Conservation (phyloP, 2,888 invertebrate species). For the Xanthia icteritia region DNA sequence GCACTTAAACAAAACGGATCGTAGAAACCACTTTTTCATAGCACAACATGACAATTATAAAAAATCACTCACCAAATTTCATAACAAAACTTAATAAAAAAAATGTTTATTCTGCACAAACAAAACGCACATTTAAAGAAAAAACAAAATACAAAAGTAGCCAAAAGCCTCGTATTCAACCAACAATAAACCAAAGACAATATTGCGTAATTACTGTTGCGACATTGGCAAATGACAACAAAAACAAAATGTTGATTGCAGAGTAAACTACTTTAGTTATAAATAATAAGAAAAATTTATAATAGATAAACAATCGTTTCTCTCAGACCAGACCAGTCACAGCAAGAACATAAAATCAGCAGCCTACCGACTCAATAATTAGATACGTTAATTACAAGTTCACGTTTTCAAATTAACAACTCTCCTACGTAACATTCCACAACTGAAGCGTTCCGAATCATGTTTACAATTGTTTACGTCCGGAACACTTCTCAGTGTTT, state of each 20-base stretch:
- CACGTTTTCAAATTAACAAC: slow-evolving; percentile 65
- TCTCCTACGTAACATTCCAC: slow-evolving; percentile 49
- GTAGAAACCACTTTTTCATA: not conserved
- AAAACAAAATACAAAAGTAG: no score
- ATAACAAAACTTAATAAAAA: slow-evolving; percentile 15
- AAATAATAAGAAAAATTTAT: no score
- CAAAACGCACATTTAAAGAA: no score
- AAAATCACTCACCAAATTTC: slow-evolving; percentile 36
- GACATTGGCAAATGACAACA: no score
- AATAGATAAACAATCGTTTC: slow-evolving; percentile 9
- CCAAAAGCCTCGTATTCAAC: no score
- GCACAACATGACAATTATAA: not conserved
- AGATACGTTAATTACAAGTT: slow-evolving; percentile 64
- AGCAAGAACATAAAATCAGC: slow-evolving; percentile 26
- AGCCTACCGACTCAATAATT: slow-evolving; percentile 51
- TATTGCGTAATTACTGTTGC: no score
- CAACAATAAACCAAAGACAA: no score
- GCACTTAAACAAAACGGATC: no score
- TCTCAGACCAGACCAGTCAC: slow-evolving; percentile 28
- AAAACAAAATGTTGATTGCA: no score
- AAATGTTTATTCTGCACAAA: no score
- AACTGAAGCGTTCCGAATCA: slow-evolving; percentile 45
- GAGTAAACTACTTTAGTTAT: no score
- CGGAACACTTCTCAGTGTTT: slow-evolving; percentile 28
- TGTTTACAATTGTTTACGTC: slow-evolving; percentile 48